phyloP scores from a whole-genome alignment of 1,140 invertebrate species.

The Bactericera cockerelli region DNA sequence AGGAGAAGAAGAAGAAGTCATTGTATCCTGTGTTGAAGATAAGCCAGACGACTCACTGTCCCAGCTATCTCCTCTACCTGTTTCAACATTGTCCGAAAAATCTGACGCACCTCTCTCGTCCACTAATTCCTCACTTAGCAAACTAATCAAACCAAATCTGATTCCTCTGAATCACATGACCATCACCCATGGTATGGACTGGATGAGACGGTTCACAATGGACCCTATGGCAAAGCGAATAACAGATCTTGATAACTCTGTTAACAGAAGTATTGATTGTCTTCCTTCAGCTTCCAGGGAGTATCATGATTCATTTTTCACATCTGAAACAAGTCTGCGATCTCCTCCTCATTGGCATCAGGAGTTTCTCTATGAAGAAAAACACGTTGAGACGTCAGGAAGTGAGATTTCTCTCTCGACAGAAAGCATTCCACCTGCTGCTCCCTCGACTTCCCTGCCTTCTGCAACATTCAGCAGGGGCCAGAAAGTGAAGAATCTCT shows the following conservation, averaged over 20 bases:
- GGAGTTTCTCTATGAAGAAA: background rate
- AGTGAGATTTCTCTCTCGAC: background rate
- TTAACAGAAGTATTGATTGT: slow-evolving; percentile 46
- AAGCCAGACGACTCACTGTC: background rate
- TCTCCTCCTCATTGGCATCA: background rate
- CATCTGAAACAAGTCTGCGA: background rate
- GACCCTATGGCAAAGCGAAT: background rate
- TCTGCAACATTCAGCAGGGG: background rate
- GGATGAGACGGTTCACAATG: slow-evolving; percentile 13
- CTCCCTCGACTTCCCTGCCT: background rate
- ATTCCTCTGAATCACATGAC: background rate
- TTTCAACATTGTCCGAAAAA: too few species aligned
- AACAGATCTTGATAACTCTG: slow-evolving; percentile 28
- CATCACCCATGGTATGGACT: slow-evolving; percentile 20
- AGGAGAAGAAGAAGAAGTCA: background rate
- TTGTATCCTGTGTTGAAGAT: background rate
- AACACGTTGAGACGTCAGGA: background rate
- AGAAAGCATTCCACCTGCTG: background rate
- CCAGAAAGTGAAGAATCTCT: slow-evolving; percentile 40
- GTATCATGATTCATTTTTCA: background rate
- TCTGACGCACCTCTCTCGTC: too few species aligned
- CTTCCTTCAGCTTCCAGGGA: slow-evolving; percentile 36
- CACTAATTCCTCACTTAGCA: too few species aligned
- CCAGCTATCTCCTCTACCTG: too few species aligned
- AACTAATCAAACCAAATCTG: background rate